Conservation (phyloP, 2,888 invertebrate species). For the Clanis bilineata region DNA sequence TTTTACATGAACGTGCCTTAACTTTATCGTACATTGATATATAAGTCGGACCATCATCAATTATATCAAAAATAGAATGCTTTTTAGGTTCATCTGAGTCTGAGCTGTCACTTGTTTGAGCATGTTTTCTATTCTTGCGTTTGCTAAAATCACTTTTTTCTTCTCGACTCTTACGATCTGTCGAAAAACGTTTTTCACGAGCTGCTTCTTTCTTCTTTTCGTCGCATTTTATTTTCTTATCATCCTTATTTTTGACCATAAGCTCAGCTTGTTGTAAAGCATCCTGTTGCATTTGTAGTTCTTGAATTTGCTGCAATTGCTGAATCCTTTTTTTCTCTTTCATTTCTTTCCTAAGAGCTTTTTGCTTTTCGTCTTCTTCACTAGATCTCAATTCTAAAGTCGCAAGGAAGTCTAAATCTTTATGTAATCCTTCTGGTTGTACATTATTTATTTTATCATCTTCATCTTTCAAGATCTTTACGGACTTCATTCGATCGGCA, state of each 20-base stretch:
- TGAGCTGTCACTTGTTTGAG: slow-evolving; percentile 85
- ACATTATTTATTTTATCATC: slow-evolving; percentile 48
- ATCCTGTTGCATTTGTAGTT: slow-evolving; percentile 76
- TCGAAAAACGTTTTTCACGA: slow-evolving; percentile 76
- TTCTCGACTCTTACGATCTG: slow-evolving; percentile 77
- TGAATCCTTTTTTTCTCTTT: slow-evolving; percentile 81
- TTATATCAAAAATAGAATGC: slow-evolving; percentile 95
- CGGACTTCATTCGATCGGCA: slow-evolving; percentile 50
- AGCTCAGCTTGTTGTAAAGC: slow-evolving; percentile 67
- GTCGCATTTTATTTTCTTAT: slow-evolving; percentile 65
- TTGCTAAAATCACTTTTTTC: slow-evolving; percentile 65
- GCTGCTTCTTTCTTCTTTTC: slow-evolving; percentile 73
- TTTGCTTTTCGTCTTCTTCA: slow-evolving; percentile 83
- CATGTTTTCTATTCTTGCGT: slow-evolving; percentile 69
- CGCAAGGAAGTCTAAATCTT: slow-evolving; percentile 83
- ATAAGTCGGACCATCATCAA: slow-evolving; percentile 93
- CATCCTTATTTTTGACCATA: slow-evolving; percentile 65
- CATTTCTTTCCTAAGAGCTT: slow-evolving; percentile 78
- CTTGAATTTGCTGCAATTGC: slow-evolving; percentile 74
- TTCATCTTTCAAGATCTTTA: slow-evolving; percentile 53
- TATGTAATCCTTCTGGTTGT: slow-evolving; percentile 59
- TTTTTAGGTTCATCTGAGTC: slow-evolving; percentile 93
- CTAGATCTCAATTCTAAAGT: slow-evolving; percentile 81
- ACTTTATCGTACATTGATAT: slow-evolving; percentile 99
- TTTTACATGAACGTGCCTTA: slow-evolving; percentile 95